Percentiles rank a stretch among this genome's conserved stretches.
Evolutionary conservation across 2,888 invertebrate genomes (phyloP).

Genomic region (Drosophila vallismaia): DNA sequence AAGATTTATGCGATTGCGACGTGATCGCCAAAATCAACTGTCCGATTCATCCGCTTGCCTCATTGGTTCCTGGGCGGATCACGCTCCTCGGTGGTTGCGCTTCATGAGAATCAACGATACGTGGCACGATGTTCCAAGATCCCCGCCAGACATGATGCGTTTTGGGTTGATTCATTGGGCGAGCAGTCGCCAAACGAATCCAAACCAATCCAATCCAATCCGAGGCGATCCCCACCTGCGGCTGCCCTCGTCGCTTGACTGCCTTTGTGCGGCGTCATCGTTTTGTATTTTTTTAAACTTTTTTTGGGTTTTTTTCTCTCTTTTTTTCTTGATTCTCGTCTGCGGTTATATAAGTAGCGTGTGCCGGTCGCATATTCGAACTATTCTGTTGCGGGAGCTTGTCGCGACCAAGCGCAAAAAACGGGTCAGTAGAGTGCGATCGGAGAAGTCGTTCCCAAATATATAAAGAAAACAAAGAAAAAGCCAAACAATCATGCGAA

Average conservation of each 20-base stretch:
- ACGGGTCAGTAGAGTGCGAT: constrained; percentile 75
- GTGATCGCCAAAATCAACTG: constrained; percentile 57
- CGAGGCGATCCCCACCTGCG: constrained; percentile 35
- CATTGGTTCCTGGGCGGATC: constrained; percentile 71
- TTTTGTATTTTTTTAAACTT: not conserved
- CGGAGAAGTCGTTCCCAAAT: constrained; percentile 17
- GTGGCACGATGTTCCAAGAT: constrained; percentile 17
- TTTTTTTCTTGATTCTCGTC: constrained; percentile 29
- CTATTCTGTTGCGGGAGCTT: constrained; percentile 70
- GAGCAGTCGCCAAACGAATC: constrained; percentile 25
- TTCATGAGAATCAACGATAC: constrained; percentile 30
- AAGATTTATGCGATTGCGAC: constrained; percentile 62
- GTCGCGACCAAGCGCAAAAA: constrained; percentile 62
- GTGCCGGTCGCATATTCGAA: constrained; percentile 61
- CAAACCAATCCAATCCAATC: constrained; percentile 1
- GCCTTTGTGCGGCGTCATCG: constrained; percentile 58
- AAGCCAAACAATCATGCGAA: constrained; percentile 46
- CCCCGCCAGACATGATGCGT: constrained; percentile 50
- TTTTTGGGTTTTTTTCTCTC: constrained; percentile 5
- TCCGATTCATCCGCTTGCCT: constrained; percentile 55
- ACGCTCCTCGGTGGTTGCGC: constrained; percentile 30
- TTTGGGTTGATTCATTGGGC: constrained; percentile 66
- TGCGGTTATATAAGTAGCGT: constrained; percentile 78
- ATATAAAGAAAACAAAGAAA: constrained; percentile 1
- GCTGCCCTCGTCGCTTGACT: constrained; percentile 66